Percentiles rank a stretch among this genome's conserved stretches.
phyloP scores from a whole-genome alignment of 64 coral and sea anemone species.

The Stichodactyla mertensii region DNA sequence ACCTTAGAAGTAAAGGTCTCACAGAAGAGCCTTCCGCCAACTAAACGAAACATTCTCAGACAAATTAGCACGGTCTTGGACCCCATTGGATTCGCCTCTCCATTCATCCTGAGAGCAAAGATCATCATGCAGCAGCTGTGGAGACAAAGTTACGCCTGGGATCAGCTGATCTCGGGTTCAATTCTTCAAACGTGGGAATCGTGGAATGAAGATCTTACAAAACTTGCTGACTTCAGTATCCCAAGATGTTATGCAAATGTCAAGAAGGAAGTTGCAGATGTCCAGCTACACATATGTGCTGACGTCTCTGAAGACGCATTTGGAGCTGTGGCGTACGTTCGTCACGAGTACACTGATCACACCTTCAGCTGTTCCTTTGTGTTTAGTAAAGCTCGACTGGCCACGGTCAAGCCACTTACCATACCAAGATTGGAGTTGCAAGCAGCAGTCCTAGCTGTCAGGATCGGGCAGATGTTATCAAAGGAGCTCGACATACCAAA shows the following conservation, averaged over 20 bases:
- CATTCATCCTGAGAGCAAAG: constrained; percentile 51
- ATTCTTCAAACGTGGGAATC: constrained; percentile 28
- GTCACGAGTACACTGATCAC: constrained; percentile 16
- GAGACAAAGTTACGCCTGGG: constrained; percentile 39
- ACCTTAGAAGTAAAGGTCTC: no score
- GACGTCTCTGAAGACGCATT: constrained; percentile 49
- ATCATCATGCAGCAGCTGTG: constrained; percentile 50
- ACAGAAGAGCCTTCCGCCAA: no score
- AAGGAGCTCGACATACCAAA: constrained; percentile 23
- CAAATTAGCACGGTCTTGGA: constrained; percentile 42
- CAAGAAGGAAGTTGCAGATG: neutral
- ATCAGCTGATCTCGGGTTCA: constrained; percentile 24
- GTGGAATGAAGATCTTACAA: constrained; percentile 32
- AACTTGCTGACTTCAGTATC: constrained; percentile 19
- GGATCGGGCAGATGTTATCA: constrained; percentile 20
- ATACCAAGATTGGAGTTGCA: constrained; percentile 57
- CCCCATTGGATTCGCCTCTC: constrained; percentile 49
- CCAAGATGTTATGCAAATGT: constrained; percentile 18
- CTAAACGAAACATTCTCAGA: no score
- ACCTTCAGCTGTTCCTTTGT: constrained; percentile 48
- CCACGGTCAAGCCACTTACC: constrained; percentile 43
- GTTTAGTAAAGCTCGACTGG: constrained; percentile 35
- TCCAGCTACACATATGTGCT: constrained; percentile 42
- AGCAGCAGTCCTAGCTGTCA: constrained; percentile 38
- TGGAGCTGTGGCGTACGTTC: constrained; percentile 23